Evolutionary conservation across 2,113 vertebrate species (phyloP).

Genomic region (Crocuta crocuta): DNA sequence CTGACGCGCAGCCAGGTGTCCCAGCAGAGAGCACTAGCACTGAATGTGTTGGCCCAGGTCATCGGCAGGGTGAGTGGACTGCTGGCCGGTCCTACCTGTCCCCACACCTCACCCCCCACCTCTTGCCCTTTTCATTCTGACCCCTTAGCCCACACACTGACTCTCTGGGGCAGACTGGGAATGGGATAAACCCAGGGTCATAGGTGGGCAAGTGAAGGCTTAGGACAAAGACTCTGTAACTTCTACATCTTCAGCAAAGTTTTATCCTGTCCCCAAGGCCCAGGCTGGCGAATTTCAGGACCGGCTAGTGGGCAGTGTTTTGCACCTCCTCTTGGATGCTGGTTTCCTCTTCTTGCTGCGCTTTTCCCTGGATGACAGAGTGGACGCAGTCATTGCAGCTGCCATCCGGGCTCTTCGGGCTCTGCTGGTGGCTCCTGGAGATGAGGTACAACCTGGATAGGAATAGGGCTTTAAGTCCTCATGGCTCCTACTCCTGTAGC

Average conservation of each 20-base stretch:
- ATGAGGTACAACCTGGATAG: conserved; percentile 90
- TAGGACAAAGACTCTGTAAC: not conserved
- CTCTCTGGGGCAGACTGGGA: not conserved
- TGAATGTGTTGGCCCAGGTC: conserved; percentile 92
- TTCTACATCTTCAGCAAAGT: not conserved
- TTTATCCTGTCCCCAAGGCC: conserved; percentile 86
- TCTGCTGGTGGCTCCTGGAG: conserved; percentile 92
- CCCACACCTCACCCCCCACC: not conserved
- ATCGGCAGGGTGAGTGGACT: conserved; percentile 91
- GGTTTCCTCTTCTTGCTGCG: conserved; percentile 97
- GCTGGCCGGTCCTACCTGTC: not conserved
- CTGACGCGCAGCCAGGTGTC: conserved; percentile 95
- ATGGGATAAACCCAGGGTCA: not conserved
- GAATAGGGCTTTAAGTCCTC: not conserved
- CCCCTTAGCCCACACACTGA: not conserved
- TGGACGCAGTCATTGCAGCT: conserved; percentile 93
- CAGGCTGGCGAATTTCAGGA: conserved; percentile 90
- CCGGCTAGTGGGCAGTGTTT: conserved; percentile 89
- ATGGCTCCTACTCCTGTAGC: not conserved
- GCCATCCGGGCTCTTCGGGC: conserved; percentile 90
- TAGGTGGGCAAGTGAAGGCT: not conserved
- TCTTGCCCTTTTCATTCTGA: not conserved
- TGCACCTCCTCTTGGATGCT: conserved; percentile 93
- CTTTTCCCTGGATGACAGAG: conserved; percentile 94
- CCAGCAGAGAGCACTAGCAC: conserved; percentile 94